A percentile compares a stretch with the other conserved stretches of the same genome.
Conservation (phyloP, 2,113 vertebrate genomes). For the Brachyhypopomus occidentalis region DNA sequence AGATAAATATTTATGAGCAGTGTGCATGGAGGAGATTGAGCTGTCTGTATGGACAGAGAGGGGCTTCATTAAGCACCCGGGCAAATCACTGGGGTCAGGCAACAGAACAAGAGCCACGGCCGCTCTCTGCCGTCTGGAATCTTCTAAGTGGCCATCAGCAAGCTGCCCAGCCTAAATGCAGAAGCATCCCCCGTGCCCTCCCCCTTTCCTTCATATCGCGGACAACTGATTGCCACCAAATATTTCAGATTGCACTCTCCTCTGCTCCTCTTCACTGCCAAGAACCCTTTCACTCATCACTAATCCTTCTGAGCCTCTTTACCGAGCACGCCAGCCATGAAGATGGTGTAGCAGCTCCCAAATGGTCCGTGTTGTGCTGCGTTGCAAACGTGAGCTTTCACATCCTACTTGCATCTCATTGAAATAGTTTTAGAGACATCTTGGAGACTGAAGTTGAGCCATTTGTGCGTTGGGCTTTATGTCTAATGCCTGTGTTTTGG, state of each 20-base stretch:
- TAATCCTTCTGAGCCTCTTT: constrained; percentile 15
- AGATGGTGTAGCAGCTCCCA: constrained; percentile 32
- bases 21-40: constrained; percentile 41
- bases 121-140: constrained; percentile 23
- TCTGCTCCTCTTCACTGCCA: constrained; percentile 51
- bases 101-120: constrained; percentile 23
- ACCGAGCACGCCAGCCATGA: constrained; percentile 29
- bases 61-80: constrained; percentile 52
- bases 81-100: constrained; percentile 52
- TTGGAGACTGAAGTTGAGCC: neutral
- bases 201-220: constrained; percentile 51
- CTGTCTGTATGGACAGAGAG: constrained; percentile 47
- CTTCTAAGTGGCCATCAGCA: constrained; percentile 47
- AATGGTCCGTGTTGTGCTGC: constrained; percentile 22
- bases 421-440: neutral
- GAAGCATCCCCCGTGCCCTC: constrained; percentile 4
- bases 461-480: neutral
- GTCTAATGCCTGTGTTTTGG: constrained; percentile 5
- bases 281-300: constrained; percentile 49
- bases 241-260: constrained; percentile 48
- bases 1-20: constrained; percentile 61
- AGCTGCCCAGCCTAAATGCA: constrained; percentile 35
- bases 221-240: constrained; percentile 56
- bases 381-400: constrained; percentile 14
- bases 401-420: neutral